Evolutionary conservation across 2,113 vertebrate species (phyloP).

Genomic region (Amphiprion percula): DNA sequence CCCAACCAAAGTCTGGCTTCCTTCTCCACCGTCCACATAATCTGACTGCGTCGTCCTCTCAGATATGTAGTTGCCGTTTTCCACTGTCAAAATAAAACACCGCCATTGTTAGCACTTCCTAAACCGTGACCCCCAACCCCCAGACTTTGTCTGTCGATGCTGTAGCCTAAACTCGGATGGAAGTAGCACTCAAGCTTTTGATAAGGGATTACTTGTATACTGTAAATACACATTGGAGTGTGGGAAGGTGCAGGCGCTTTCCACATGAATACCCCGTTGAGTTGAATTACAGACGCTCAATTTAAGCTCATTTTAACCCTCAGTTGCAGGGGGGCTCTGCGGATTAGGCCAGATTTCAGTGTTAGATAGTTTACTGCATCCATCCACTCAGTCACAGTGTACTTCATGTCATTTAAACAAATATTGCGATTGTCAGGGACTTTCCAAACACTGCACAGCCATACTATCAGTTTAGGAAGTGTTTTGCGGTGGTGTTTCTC

Average conservation of each 20-base stretch:
- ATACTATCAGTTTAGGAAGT: constrained; percentile 57
- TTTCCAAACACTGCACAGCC: constrained; percentile 36
- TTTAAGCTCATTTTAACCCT: constrained; percentile 72
- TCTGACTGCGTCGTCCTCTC: constrained; percentile 46
- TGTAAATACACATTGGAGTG: constrained; percentile 73
- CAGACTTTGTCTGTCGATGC: constrained; percentile 35
- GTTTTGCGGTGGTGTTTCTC: constrained; percentile 45
- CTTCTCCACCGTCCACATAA: constrained; percentile 48
- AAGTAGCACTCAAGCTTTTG: constrained; percentile 56
- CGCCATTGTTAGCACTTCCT: constrained; percentile 79
- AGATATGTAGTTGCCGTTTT: constrained; percentile 35
- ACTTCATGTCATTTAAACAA: constrained; percentile 44
- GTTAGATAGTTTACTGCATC: constrained; percentile 43
- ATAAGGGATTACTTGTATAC: constrained; percentile 75
- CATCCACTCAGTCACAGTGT: constrained; percentile 1
- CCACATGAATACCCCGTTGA: constrained; percentile 70
- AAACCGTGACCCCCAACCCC: constrained; percentile 68
- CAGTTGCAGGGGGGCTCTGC: constrained; percentile 3
- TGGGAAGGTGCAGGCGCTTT: constrained; percentile 77
- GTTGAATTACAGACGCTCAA: constrained; percentile 78
- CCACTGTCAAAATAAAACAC: constrained; percentile 69
- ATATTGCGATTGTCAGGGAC: constrained; percentile 24
- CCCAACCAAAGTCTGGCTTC: constrained; percentile 56
- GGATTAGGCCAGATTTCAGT: constrained; percentile 66
- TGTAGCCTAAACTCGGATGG: constrained; percentile 54